Evolutionary conservation across 2,888 invertebrate genomes (phyloP), one percentile per base, ranked within the genome.

Genomic region (Oxyscelio sp.): DNA sequence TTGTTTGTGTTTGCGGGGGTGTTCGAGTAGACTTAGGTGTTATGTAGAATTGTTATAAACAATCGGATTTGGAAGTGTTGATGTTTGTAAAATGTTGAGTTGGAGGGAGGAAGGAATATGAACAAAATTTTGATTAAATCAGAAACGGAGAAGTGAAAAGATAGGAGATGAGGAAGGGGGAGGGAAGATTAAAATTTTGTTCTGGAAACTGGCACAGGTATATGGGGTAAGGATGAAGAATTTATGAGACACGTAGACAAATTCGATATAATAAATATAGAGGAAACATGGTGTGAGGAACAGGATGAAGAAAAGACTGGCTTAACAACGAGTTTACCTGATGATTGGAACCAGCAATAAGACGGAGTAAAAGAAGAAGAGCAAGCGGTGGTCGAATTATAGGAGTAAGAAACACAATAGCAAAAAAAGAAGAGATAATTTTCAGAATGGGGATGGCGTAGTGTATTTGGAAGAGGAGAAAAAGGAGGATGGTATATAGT

Each of bases 191-290:
- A 78, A 70, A 38, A 11, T 74, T 17, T 24, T 19, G 0, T 83
- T 83, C 45, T 85, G 66, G 74, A 88, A 83, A 24, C 66, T 81
- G 15, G 87, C 85, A 9, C n/a, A n/a, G 85, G 83, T 1, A 0
- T 85, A 27, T 22, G 15, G 15, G 75, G 70, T 0, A 87, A 87
- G 15, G 78, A 83, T 13, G 70, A 48, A 21, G 84, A 85, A 11
- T 80, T 82, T 9, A 82, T 79, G 65, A 40, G 74, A 1, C 58
- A 21, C 19, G 2, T 87, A 19, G 61, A 48, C 2, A 31, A 68
- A 9, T 85, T 58, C 24, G 82, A 86, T 3, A 45, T 78, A 0
- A 40, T 87, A 21, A 63, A 58, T 4, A 11, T 86, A 54, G 19
- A 34, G 8, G 79, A 85, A 24, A 87, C 86, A 9, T 83, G 86